Conservation (phyloP, 2,113 vertebrate species). For the Pelusios castaneus region DNA sequence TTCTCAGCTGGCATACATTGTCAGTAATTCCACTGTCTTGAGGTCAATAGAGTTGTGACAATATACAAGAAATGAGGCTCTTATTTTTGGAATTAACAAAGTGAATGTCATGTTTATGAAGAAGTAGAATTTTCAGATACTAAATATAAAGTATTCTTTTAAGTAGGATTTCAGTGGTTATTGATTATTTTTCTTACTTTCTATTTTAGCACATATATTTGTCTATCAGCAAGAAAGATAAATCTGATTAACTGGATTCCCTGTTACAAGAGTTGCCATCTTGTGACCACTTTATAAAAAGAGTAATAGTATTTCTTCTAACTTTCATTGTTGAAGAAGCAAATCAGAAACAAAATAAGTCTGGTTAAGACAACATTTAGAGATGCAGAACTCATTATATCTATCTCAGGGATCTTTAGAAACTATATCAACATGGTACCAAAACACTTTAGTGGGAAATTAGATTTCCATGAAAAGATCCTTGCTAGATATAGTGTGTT, state of each 20-base stretch:
- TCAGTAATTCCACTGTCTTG: not conserved
- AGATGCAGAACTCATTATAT: not conserved
- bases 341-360: not conserved
- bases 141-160: not conserved
- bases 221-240: not conserved
- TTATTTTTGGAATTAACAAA: not conserved
- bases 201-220: not conserved
- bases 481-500: too few species aligned
- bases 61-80: not conserved
- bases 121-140: not conserved
- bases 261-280: not conserved
- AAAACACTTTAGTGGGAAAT: not conserved
- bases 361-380: not conserved
- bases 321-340: not conserved
- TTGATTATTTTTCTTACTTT: rapidly evolving
- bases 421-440: not conserved
- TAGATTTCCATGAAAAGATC: not conserved
- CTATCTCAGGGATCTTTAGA: not conserved
- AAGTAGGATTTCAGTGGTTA: not conserved
- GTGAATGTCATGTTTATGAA: slow-evolving; percentile 13
- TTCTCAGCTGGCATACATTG: not conserved
- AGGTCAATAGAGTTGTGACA: slow-evolving; percentile 8
- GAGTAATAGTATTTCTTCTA: not conserved
- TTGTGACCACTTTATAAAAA: not conserved
- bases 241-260: not conserved